Base-by-base conservation (phyloP, 1,140 invertebrate species). In the Drosophila grimshawi region DNA sequence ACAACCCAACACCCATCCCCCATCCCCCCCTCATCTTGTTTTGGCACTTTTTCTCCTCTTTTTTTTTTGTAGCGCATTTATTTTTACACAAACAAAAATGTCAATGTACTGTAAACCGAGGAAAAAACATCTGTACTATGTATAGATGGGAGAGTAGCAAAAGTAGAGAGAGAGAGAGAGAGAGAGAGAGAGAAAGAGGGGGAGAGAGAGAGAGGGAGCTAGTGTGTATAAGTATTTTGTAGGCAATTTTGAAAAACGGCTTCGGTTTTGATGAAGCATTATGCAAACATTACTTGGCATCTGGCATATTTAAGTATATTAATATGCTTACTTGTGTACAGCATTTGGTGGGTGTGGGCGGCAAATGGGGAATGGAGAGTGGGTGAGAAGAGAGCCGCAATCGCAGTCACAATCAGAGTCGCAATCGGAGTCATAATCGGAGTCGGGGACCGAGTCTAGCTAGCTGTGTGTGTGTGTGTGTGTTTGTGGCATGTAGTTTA, bases 401-500 rank as follows among this genome's bases (percentile, higher is more conserved):
- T 19, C 19, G 19, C 2, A 41, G 53, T 41, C 32, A 35, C 8
- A 43, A 52, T 27, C 30, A 27, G 5, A 57, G 55, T 57, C 39
- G 5, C 41, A 60, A 43, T 60, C 39, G 5, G 57, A 60, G 57
- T 60, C 30, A 30, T 10, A 8, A 30, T 19, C 53, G 53, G 5
- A 32, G 56, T 57, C 52, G 19, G 19, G 19, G 1, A 19, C 19
- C 1, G 19, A 19, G 1, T 19, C 19, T 19, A 19, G 11, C 43
- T 62, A 19, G 33, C 37, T 46, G 41, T n/a, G 11, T 6, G 46
- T 48, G 46, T 48, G n/a, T 27, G 45, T 11, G 57, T 41, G 7
- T 7, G 30, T 66, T 48, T 59, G 69, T 78, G 70, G 75, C 69
- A 39, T 79, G 71, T 80, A 82, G 83, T 88, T 86, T 88, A 82